Evolutionary conservation across 1,140 invertebrate genomes (phyloP).

Genomic region (Brachionus angularis): DNA sequence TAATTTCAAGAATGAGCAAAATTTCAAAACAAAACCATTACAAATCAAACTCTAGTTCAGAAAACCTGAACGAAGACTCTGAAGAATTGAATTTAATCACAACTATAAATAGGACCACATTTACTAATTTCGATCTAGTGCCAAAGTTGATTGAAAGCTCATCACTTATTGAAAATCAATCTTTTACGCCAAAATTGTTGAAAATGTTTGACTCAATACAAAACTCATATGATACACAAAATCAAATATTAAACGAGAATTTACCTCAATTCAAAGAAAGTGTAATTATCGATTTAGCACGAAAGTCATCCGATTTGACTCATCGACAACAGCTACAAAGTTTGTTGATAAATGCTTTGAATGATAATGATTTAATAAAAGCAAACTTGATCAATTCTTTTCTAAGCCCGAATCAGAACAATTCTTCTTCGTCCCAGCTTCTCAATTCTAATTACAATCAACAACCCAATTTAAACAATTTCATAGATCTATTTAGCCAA

Average conservation of each 20-base stretch:
- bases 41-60: too few species aligned
- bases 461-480: not conserved
- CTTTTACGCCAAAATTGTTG: too few species aligned
- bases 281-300: not conserved
- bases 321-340: slow-evolving; percentile 6
- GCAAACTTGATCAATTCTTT: slow-evolving; percentile 7
- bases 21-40: too few species aligned
- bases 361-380: slow-evolving; percentile 21
- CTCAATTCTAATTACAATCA: not conserved
- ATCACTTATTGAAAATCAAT: too few species aligned
- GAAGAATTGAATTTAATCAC: too few species aligned
- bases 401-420: not conserved
- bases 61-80: too few species aligned
- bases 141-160: too few species aligned
- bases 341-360: not conserved
- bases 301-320: slow-evolving; percentile 5
- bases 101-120: too few species aligned
- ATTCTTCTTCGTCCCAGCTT: not conserved
- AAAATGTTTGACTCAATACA: not conserved
- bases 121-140: too few species aligned
- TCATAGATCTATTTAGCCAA: too few species aligned
- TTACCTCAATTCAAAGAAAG: slow-evolving; percentile 9
- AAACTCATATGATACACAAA: not conserved
- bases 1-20: too few species aligned
- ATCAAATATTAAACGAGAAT: not conserved